Percentiles rank a stretch among this genome's conserved stretches.
Conservation (phyloP, 2,113 vertebrate species). For the Labeo catla region DNA sequence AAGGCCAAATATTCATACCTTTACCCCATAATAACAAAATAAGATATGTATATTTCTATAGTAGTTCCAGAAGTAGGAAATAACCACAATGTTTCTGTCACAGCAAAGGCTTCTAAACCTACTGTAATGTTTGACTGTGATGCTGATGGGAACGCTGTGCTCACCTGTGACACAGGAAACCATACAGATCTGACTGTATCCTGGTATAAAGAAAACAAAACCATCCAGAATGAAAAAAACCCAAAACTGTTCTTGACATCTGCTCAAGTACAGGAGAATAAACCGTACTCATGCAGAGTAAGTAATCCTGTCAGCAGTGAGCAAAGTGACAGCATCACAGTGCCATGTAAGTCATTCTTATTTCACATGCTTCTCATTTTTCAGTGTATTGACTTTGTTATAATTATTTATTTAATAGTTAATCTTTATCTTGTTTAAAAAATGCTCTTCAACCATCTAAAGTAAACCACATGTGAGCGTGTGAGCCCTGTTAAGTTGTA, state of each 20-base stretch:
- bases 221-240: too few relatives aligned
- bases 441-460: not conserved
- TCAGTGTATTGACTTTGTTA: too few relatives aligned
- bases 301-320: fast-evolving
- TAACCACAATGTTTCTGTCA: not conserved
- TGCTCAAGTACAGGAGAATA: too few relatives aligned
- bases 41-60: not conserved
- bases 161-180: too few relatives aligned
- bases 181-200: too few relatives aligned
- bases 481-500: too few relatives aligned
- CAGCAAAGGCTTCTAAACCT: slow-evolving; percentile 43
- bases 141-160: too few relatives aligned
- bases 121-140: fast-evolving
- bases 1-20: not conserved
- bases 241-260: too few relatives aligned
- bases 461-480: too few relatives aligned
- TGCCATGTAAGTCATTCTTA: slow-evolving; percentile 23
- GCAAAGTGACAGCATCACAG: not conserved
- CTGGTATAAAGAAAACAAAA: too few relatives aligned
- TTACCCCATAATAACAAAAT: not conserved
- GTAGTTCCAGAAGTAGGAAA: not conserved
- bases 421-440: too few relatives aligned
- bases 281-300: slow-evolving; percentile 26
- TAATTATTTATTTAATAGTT: not conserved
- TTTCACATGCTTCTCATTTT: not conserved